phyloP scores from a whole-genome alignment of 2,113 vertebrate genomes.

The Heterotilapia buettikoferi region DNA sequence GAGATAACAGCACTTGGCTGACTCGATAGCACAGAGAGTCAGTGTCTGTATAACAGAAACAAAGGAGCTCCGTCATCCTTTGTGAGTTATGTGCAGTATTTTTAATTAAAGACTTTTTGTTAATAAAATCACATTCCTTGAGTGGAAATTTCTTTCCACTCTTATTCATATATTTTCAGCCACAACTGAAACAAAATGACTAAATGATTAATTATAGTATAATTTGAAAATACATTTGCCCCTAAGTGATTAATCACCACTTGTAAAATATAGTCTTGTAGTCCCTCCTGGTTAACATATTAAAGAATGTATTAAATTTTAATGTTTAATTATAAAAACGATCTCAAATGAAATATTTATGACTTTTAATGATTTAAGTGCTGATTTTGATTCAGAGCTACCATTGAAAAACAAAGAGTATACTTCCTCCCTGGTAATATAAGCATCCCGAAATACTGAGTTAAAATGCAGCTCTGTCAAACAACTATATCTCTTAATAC shows the following conservation, averaged over 20 bases:
- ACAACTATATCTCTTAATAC: not conserved
- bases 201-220: conserved; percentile 51
- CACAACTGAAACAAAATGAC: conserved; percentile 10
- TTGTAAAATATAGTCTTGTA: conserved; percentile 41
- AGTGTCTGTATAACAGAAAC: not conserved
- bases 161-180: not conserved
- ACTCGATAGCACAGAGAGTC: not conserved
- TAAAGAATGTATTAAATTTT: conserved; percentile 67
- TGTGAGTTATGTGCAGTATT: not conserved
- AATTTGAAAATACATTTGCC: conserved; percentile 63
- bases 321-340: conserved; percentile 71
- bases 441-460: not conserved
- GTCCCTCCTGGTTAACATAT: conserved; percentile 63
- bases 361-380: conserved; percentile 52
- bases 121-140: conserved; percentile 6
- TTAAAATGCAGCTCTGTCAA: not conserved
- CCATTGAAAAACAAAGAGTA: conserved; percentile 14
- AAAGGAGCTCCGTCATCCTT: not conserved
- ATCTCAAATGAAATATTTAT: conserved; percentile 65
- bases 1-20: not conserved
- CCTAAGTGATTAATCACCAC: conserved; percentile 61
- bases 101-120: conserved; percentile 29
- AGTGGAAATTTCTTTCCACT: not conserved
- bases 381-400: conserved; percentile 6
- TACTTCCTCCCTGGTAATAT: not conserved